These are phyloP conservation scores for Ctenosaura bakeri DNA, from an alignment of 2,797 vertebrate genomes.

Conservation along the genomic window DNA sequence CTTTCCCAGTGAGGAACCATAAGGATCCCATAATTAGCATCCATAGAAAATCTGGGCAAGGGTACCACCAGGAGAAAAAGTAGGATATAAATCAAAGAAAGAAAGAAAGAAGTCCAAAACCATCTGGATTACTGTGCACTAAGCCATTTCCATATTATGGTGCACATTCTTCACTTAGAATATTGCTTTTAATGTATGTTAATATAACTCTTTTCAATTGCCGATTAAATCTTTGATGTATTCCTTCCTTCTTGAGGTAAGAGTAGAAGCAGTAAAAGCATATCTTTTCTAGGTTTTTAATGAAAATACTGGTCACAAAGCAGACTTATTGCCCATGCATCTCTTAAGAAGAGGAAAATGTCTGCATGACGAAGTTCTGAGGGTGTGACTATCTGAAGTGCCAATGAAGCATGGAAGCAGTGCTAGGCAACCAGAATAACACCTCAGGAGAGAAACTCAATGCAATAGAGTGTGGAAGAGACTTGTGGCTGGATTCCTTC, in stretches of 20 bases:
- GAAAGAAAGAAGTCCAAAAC: neutral
- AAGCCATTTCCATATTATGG: neutral
- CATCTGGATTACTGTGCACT: neutral
- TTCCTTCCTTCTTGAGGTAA: neutral
- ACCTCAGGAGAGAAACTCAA: too few relatives aligned
- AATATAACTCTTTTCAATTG: neutral
- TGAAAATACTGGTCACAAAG: neutral
- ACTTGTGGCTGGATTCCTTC: too few relatives aligned
- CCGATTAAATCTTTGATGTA: neutral
- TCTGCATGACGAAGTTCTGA: neutral
- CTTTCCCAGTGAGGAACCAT: neutral
- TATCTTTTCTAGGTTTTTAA: neutral
- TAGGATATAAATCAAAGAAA: too few relatives aligned
- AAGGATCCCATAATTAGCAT: neutral
- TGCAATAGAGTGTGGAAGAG: too few relatives aligned
- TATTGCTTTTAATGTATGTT: neutral
- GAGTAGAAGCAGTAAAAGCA: neutral
- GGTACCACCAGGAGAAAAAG: too few relatives aligned
- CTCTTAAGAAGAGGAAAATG: neutral
- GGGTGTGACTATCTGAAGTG: too few relatives aligned
- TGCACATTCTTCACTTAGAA: neutral
- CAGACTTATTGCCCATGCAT: neutral
- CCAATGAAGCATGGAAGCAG: too few relatives aligned
- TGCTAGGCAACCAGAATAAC: too few relatives aligned
- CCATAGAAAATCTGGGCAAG: neutral